Evolutionary conservation across 2,888 invertebrate genomes (phyloP), one percentile per base, ranked within the genome.

Genomic region (Shargacucullia verbasci): DNA sequence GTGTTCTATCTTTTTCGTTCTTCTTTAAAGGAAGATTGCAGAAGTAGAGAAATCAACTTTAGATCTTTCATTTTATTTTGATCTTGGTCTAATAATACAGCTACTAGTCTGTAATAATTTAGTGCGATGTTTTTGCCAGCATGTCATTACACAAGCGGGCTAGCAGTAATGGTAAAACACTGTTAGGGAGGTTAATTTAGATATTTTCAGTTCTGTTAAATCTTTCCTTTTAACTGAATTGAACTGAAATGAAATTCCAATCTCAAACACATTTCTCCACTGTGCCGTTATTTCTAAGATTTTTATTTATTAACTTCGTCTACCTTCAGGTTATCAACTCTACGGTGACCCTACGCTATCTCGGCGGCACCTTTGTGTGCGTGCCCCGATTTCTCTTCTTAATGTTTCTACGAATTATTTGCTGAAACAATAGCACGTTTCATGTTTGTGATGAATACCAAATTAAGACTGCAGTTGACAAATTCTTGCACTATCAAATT

Each of bases 331-430:
- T 82, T 82, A 82, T 82, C 81, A 76, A 48, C 48, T 41, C 31
- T 37, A 29, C 74, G 81, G 80, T 83, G 80, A 83, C 82, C 82
- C 76, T 76, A 75, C 78, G 73, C 72, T 84, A 87, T 86, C 80
- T 80, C 72, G 49, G 81, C 88, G 87, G 85, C 78, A 75, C 81
- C 85, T 90, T 87, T 86, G 87, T 85, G 67, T 81, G 79, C 70
- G 73, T 65, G 81, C 79, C 82, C 89, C 88, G 91, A 92, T 92
- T 93, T 91, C 91, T 87, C 82, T 79, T 81, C 82, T 81, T 77
- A 79, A 86, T 81, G 85, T 86, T 91, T 92, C 93, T 83, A 79
- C 83, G 92, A 90, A 92, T 85, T 91, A 93, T 93, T 93, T 92
- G 89, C 90, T 90, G 85, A 90, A 91, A 91, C 92, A 92, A 93